These are phyloP conservation scores for Fregata magnificens DNA, from an alignment of 2,113 vertebrate species.

Conservation along the genomic window DNA sequence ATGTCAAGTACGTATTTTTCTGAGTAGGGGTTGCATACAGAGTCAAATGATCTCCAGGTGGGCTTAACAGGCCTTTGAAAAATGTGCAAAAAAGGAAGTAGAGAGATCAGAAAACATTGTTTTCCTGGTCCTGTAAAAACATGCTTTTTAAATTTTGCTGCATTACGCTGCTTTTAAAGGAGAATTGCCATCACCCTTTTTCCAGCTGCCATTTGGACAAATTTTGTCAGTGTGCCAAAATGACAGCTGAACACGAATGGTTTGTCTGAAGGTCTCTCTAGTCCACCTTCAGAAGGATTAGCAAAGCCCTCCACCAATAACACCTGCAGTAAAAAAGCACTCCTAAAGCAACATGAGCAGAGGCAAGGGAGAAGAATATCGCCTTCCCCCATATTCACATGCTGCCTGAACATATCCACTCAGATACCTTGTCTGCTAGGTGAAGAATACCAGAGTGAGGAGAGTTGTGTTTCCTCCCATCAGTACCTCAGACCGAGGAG, in stretches of 20 bases:
- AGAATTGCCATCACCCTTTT: not conserved
- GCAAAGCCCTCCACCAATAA: not conserved
- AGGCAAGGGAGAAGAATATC: not conserved
- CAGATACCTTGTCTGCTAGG: not conserved
- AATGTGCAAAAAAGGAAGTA: not conserved
- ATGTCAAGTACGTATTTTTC: not conserved
- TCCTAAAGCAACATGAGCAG: not conserved
- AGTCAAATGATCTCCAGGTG: not conserved
- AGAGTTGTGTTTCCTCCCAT: not conserved
- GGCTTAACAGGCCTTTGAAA: not conserved
- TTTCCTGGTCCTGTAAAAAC: not conserved
- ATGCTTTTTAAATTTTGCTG: not conserved
- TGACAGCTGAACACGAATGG: not conserved
- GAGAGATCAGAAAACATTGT: not conserved
- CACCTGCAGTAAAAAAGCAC: not conserved
- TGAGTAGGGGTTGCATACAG: not conserved
- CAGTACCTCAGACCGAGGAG: accelerated
- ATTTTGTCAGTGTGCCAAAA: not conserved
- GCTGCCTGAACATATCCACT: not conserved
- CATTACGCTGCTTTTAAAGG: not conserved
- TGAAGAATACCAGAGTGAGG: not conserved
- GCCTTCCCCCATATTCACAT: not conserved
- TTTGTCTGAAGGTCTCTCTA: not conserved
- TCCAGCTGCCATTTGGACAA: not conserved
- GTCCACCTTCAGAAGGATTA: not conserved